Conservation (phyloP, 2,113 vertebrate species). For the Dicerorhinus sumatrensis region DNA sequence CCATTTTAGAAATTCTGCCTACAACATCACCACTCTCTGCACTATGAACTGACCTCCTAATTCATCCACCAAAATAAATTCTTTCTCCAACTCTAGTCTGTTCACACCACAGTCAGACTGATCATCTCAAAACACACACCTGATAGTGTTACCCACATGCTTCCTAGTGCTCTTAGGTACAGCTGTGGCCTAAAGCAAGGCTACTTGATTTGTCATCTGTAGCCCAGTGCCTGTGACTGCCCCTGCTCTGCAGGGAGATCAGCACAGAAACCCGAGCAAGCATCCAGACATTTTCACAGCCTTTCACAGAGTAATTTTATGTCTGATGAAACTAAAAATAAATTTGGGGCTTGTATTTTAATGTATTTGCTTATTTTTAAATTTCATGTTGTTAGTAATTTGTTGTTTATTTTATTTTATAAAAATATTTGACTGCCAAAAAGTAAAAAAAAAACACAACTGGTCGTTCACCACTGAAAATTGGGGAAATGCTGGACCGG, state of each 20-base stretch:
- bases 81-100: background rate
- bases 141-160: background rate
- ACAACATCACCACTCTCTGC: background rate
- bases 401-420: background rate
- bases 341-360: background rate
- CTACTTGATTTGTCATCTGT: no score
- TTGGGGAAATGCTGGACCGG: background rate
- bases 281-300: background rate
- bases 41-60: background rate
- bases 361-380: background rate
- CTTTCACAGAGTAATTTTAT: background rate
- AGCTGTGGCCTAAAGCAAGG: background rate
- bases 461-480: background rate
- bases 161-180: background rate
- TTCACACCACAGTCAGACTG: background rate
- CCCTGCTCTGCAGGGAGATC: background rate
- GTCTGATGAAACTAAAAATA: background rate
- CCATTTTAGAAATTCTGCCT: background rate
- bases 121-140: background rate
- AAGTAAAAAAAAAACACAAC: background rate
- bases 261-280: background rate
- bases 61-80: background rate
- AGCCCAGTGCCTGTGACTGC: background rate
- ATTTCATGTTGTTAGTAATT: background rate
- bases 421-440: background rate